A percentile compares a stretch with the other conserved stretches of the same genome.
These are phyloP conservation scores for Clarias magur DNA, from an alignment of 2,113 vertebrate species.

Conservation along the genomic window DNA sequence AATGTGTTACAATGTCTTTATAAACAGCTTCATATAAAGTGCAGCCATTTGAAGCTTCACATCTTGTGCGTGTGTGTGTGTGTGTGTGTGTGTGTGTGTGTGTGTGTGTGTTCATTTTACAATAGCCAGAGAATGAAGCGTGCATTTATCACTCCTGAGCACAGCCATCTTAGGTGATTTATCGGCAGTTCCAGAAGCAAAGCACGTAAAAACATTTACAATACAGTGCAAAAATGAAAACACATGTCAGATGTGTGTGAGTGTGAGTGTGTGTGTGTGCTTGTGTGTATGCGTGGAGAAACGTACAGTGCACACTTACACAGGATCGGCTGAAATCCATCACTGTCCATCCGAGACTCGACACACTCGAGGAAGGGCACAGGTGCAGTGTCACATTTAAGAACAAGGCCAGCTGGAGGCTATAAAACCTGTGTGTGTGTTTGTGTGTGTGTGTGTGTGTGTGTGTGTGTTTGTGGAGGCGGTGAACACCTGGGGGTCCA, in stretches of 20 bases:
- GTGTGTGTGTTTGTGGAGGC: neutral
- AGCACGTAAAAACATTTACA: slow-evolving; percentile 15
- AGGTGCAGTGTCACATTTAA: slow-evolving; percentile 19
- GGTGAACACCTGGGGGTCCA: neutral
- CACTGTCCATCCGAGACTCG: slow-evolving; percentile 1
- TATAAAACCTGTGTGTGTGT: neutral
- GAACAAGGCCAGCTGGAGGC: slow-evolving; percentile 15
- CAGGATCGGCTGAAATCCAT: slow-evolving; percentile 2
- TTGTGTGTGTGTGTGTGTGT: neutral
- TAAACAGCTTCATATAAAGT: neutral
- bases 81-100: neutral
- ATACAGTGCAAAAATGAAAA: slow-evolving; percentile 18
- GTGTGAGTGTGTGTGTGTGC: neutral
- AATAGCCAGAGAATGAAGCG: slow-evolving; percentile 5
- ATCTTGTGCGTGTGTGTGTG: neutral
- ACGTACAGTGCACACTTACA: neutral
- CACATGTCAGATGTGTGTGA: slow-evolving; percentile 21
- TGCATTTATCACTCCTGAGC: slow-evolving; percentile 1
- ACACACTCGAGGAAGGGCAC: neutral
- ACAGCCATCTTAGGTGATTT: slow-evolving; percentile 17
- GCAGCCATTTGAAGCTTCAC: neutral
- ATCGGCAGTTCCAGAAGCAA: slow-evolving; percentile 15
- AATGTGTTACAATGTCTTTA: neutral
- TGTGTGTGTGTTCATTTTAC: neutral
- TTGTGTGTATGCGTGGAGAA: neutral